Evolutionary conservation across 2,113 vertebrate genomes (phyloP).

Genomic region (Indicator maculatus): DNA sequence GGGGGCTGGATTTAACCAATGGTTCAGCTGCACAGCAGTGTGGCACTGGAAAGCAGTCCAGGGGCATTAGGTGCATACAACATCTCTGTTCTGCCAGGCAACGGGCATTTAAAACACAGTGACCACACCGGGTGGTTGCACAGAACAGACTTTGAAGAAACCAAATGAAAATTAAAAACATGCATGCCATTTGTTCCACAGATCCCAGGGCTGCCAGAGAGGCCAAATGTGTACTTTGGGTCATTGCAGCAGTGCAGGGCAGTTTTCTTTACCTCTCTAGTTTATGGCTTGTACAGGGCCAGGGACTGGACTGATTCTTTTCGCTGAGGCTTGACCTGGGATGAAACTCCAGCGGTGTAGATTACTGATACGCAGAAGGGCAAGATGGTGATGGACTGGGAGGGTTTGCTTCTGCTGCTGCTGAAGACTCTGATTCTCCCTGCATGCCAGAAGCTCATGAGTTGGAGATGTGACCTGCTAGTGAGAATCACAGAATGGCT

Average conservation of each 20-base stretch:
- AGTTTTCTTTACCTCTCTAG: background rate
- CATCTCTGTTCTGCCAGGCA: background rate
- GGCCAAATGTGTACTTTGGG: background rate
- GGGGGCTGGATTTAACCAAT: background rate
- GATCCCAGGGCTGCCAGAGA: background rate
- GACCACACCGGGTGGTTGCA: background rate
- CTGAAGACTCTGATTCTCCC: background rate
- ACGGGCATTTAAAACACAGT: background rate
- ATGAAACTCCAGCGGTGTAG: background rate
- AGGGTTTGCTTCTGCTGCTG: background rate
- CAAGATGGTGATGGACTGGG: background rate
- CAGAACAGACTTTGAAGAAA: background rate
- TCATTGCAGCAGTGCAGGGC: background rate
- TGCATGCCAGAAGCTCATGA: background rate
- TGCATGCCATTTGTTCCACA: background rate
- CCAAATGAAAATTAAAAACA: background rate
- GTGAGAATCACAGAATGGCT: too few relatives aligned
- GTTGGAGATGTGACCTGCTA: background rate
- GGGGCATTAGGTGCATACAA: background rate
- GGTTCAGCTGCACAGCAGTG: constrained; percentile 5
- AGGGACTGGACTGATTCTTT: background rate
- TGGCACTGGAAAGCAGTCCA: background rate
- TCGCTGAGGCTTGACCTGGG: background rate
- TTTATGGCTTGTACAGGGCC: background rate
- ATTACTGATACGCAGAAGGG: background rate